phyloP scores from a whole-genome alignment of 2,113 vertebrate genomes.

The Istiophorus platypterus region DNA sequence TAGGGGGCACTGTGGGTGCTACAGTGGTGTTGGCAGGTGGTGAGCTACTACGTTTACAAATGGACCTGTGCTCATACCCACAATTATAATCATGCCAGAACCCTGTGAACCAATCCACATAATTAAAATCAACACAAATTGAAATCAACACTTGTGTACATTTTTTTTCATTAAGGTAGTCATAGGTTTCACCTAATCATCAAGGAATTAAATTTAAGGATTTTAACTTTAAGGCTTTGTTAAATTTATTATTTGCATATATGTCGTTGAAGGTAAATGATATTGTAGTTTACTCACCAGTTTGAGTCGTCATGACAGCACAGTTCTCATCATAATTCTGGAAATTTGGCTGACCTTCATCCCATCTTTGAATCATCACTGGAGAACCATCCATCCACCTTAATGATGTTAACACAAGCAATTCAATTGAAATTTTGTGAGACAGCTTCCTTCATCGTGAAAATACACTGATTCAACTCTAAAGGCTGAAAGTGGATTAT shows the following conservation, averaged over 20 bases:
- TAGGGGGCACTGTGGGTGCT: constrained; percentile 76
- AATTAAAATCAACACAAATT: not conserved
- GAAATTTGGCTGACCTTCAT: constrained; percentile 88
- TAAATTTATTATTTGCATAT: not conserved
- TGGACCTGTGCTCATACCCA: constrained; percentile 81
- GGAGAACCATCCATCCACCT: constrained; percentile 93
- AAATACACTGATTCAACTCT: not conserved
- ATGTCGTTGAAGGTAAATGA: not conserved
- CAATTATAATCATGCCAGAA: constrained; percentile 91
- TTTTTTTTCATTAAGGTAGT: too few relatives aligned
- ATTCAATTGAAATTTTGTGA: not conserved
- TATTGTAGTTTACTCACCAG: constrained; percentile 80
- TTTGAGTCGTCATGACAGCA: constrained; percentile 81
- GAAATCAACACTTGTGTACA: not conserved
- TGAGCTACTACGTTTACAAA: constrained; percentile 89
- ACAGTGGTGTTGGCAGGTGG: constrained; percentile 83
- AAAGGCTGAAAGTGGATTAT: too few relatives aligned
- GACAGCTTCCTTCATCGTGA: not conserved
- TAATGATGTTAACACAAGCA: constrained; percentile 49
- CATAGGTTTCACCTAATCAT: too few relatives aligned
- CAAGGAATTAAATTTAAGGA: too few relatives aligned
- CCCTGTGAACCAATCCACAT: constrained; percentile 74
- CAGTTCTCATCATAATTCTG: constrained; percentile 91
- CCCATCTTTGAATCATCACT: constrained; percentile 88
- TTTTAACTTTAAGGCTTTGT: too few relatives aligned